Evolutionary conservation across 2,113 vertebrate species (phyloP).

Genomic region (Catagonus wagneri): DNA sequence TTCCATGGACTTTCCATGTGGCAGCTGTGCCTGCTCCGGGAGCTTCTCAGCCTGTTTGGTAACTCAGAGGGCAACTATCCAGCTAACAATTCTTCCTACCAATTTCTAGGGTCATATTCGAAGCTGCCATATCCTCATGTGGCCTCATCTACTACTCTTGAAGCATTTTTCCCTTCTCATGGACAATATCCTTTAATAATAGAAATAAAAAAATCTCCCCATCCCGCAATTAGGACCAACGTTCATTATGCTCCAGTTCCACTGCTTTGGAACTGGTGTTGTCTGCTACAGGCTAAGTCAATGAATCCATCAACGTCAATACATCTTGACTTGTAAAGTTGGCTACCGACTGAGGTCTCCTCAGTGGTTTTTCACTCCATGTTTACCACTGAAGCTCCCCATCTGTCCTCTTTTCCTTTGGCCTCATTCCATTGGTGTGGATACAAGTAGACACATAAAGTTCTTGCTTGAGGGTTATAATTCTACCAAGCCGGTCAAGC

Average conservation of each 20-base stretch:
- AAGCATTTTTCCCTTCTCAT: neutral
- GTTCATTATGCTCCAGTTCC: neutral
- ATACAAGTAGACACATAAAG: neutral
- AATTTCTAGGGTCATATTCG: neutral
- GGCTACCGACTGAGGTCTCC: neutral
- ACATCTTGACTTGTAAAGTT: neutral
- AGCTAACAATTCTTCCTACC: neutral
- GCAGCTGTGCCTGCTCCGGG: neutral
- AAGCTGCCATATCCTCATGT: neutral
- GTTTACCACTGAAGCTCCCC: neutral
- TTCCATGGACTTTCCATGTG: slow-evolving; percentile 46
- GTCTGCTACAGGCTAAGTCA: neutral
- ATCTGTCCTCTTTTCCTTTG: neutral
- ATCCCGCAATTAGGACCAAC: neutral
- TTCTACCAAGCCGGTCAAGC: neutral
- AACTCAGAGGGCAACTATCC: neutral
- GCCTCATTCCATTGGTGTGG: neutral
- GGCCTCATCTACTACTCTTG: neutral
- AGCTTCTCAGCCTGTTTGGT: slow-evolving; percentile 31
- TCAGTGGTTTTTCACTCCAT: neutral
- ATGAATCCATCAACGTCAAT: neutral
- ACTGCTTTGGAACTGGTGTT: neutral
- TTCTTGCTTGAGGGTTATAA: neutral
- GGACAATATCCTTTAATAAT: neutral
- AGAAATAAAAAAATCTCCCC: neutral